Conservation (phyloP, 2,888 invertebrate genomes). For the Sepiola atlantica region DNA sequence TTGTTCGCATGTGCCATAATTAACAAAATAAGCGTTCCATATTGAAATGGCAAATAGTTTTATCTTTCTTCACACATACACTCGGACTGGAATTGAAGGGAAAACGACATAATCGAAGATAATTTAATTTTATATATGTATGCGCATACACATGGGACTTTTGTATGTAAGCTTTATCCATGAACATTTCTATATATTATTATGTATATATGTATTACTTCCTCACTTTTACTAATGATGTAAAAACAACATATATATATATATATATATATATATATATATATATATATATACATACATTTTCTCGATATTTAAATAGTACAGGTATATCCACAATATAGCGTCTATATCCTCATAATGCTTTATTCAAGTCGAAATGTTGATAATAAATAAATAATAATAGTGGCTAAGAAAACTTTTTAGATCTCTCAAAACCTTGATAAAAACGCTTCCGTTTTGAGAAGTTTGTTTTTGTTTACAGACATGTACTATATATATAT, state of each 20-base stretch:
- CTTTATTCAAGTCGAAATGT: too few relatives aligned
- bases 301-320: neutral
- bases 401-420: too few relatives aligned
- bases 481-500: too few relatives aligned
- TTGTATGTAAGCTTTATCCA: neutral
- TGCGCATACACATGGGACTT: neutral
- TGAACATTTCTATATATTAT: neutral
- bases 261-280: neutral
- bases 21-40: neutral
- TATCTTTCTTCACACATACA: too few relatives aligned
- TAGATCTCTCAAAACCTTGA: too few relatives aligned
- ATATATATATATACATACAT: neutral
- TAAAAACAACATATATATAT: neutral
- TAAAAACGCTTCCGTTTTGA: too few relatives aligned
- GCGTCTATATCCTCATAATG: too few relatives aligned
- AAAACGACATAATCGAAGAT: neutral
- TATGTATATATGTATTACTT: neutral
- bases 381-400: too few relatives aligned
- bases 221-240: neutral
- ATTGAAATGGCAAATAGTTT: neutral
- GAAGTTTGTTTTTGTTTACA: neutral
- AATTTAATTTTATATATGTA: neutral
- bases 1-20: neutral
- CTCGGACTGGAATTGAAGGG: neutral
- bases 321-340: too few relatives aligned